phyloP scores from a whole-genome alignment of 2,888 invertebrate species.

The Cordilura impudica region DNA sequence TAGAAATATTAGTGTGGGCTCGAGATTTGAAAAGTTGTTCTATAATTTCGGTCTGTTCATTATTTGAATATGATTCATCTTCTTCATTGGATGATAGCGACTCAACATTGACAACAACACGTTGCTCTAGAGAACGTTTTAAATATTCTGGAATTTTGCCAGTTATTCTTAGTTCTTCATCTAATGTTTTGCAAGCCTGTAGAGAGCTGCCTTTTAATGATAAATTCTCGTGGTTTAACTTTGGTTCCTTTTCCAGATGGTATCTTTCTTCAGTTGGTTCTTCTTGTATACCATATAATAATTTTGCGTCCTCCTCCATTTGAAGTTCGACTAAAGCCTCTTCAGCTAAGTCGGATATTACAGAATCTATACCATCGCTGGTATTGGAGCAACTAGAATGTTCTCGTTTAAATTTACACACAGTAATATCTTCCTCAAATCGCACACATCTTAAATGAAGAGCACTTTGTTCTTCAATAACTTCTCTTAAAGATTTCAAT shows the following conservation, averaged over 20 bases:
- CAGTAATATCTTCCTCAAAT: conserved; percentile 69
- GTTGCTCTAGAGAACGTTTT: neutral
- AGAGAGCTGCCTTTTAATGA: neutral
- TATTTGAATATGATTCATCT: conserved; percentile 60
- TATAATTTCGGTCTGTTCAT: conserved; percentile 73
- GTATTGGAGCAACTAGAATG: conserved; percentile 73
- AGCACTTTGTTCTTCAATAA: conserved; percentile 22
- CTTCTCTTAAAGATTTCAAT: conserved; percentile 67
- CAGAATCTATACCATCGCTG: conserved; percentile 74
- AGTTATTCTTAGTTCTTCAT: neutral
- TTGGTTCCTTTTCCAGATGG: neutral
- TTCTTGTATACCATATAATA: conserved; percentile 30
- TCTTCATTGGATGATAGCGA: conserved; percentile 6
- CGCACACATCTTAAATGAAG: conserved; percentile 65
- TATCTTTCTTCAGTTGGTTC: neutral
- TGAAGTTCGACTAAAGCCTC: conserved; percentile 73
- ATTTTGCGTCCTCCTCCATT: conserved; percentile 67
- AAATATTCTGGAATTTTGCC: neutral
- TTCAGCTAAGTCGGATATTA: conserved; percentile 74
- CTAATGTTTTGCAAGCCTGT: neutral
- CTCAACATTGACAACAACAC: neutral
- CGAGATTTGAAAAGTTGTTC: conserved; percentile 70
- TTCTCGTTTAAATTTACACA: conserved; percentile 67
- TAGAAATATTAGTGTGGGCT: conserved; percentile 61
- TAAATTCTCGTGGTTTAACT: neutral